Percentiles rank a stretch among this genome's conserved stretches.
Evolutionary conservation across 92 coral and sea anemone species (phyloP).

Genomic region (Porites evermanni): DNA sequence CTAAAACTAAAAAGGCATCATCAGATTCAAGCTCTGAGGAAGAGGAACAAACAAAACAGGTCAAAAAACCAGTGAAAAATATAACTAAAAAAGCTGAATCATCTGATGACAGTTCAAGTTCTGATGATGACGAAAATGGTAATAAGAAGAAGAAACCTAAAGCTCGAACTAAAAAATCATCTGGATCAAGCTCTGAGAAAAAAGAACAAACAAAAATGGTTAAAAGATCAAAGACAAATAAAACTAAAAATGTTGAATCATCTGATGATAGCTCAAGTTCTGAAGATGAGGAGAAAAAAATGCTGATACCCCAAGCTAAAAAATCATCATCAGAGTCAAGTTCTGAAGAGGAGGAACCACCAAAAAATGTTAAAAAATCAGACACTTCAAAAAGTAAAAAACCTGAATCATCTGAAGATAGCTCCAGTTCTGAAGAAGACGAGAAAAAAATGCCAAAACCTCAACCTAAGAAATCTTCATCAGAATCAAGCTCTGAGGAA

Average conservation of each 20-base stretch:
- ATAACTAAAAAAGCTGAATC: not conserved
- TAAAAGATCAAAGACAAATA: not conserved
- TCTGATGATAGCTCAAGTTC: slow-evolving; percentile 12
- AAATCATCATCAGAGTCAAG: slow-evolving; percentile 34
- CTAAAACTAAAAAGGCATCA: not conserved
- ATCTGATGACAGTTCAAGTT: slow-evolving; percentile 14
- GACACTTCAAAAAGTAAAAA: not conserved
- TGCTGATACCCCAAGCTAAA: not conserved
- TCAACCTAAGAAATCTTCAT: not conserved
- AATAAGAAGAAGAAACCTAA: not conserved
- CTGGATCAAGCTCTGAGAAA: slow-evolving; percentile 7
- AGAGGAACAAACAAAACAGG: slow-evolving; percentile 18
- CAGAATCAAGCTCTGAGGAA: slow-evolving; percentile 33
- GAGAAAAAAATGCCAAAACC: not conserved
- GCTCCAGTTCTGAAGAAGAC: slow-evolving; percentile 3
- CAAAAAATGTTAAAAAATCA: not conserved
- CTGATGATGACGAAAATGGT: slow-evolving; percentile 16
- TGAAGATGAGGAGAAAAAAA: slow-evolving; percentile 5
- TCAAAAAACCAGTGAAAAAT: not conserved
- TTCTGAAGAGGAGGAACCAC: slow-evolving; percentile 24
- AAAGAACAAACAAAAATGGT: not conserved
- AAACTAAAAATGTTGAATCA: not conserved
- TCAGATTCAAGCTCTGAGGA: slow-evolving; percentile 44
- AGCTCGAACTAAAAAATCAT: not conserved
- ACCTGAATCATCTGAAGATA: not conserved